Evolutionary conservation across 2,797 vertebrate species (phyloP).

Genomic region (Pseudomugil gertrudae): DNA sequence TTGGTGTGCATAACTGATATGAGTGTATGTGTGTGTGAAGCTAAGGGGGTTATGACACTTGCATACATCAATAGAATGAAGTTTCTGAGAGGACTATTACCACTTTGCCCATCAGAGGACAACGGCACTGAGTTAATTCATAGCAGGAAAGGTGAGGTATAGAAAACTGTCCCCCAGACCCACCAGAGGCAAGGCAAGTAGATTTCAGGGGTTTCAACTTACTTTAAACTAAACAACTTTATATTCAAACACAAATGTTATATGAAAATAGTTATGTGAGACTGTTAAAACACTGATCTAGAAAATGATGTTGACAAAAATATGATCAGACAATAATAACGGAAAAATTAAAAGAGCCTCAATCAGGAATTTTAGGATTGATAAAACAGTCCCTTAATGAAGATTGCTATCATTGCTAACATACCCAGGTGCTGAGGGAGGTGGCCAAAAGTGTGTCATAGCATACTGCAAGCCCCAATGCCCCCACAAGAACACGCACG

Average conservation of each 20-base stretch:
- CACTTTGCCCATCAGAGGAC: slow-evolving; percentile 17
- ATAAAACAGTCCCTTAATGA: no score
- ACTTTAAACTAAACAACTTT: slow-evolving; percentile 8
- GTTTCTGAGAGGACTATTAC: slow-evolving; percentile 6
- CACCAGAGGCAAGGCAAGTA: background rate
- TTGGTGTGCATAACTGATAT: slow-evolving; percentile 11
- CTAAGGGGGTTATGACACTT: background rate
- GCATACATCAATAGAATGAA: slow-evolving; percentile 9
- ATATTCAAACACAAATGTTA: background rate
- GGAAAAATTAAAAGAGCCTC: background rate
- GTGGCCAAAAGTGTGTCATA: background rate
- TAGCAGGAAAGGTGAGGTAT: slow-evolving; percentile 7
- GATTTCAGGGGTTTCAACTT: background rate
- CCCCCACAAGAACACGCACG: background rate
- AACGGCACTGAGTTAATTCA: slow-evolving; percentile 10
- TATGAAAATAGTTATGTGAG: background rate
- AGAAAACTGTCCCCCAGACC: slow-evolving; percentile 4
- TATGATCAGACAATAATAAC: background rate
- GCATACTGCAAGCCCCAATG: background rate
- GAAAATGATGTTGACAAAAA: background rate
- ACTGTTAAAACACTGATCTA: background rate
- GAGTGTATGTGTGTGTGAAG: slow-evolving; percentile 8
- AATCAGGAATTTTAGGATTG: no score
- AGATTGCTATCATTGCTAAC: background rate
- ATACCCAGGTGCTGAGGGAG: background rate